Evolutionary conservation across 2,113 vertebrate genomes (phyloP).

Genomic region (Strigops habroptila): DNA sequence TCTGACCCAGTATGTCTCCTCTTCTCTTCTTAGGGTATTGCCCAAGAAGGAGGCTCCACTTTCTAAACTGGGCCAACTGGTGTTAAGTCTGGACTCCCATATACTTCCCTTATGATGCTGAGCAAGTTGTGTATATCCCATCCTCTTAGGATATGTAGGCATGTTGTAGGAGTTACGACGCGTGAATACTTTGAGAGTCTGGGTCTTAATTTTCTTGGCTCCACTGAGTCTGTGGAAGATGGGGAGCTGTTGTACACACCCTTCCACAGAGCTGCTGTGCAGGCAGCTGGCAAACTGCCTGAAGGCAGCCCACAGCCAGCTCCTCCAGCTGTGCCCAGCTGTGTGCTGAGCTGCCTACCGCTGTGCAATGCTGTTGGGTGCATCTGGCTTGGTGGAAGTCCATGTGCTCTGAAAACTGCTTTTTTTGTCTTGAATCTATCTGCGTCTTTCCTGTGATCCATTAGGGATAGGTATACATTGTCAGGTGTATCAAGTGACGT

Average conservation of each 20-base stretch:
- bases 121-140: not conserved
- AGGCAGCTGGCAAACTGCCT: not conserved
- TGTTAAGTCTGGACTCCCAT: not conserved
- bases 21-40: not conserved
- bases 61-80: not conserved
- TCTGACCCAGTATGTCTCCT: not conserved
- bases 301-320: not conserved
- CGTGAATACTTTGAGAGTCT: not conserved
- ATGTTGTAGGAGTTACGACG: not conserved
- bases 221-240: not conserved
- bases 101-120: not conserved
- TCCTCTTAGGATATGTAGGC: not conserved
- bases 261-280: not conserved
- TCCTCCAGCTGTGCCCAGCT: slow-evolving; percentile 37
- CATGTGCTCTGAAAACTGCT: not conserved
- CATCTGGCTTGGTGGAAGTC: not conserved
- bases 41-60: not conserved
- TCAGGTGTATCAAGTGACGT: not conserved
- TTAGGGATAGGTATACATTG: not conserved
- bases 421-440: not conserved
- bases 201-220: not conserved
- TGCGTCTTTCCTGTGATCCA: not conserved
- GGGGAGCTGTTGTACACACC: not conserved
- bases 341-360: not conserved
- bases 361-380: not conserved